Percentiles rank a stretch among this genome's conserved stretches.
Evolutionary conservation across 2,888 invertebrate species (phyloP).

Genomic region (Mesorhabditis belari): DNA sequence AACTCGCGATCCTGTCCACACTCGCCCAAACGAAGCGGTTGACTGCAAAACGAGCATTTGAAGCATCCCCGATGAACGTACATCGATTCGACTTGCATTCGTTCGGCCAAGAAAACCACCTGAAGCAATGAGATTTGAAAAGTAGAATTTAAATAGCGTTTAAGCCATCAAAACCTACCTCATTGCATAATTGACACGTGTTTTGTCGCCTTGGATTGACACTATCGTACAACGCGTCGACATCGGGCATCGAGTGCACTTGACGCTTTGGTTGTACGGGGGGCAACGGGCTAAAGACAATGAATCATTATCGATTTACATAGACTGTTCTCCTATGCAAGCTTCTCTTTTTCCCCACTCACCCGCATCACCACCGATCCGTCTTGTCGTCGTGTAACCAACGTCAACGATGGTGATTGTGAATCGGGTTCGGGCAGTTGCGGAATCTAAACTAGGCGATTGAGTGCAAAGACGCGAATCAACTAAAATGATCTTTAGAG

Average conservation of each 20-base stretch:
- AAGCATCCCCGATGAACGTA: slow-evolving; percentile 28
- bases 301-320: background rate
- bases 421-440: too few relatives aligned
- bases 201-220: slow-evolving; percentile 8
- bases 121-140: too few relatives aligned
- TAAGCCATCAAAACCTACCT: slow-evolving; percentile 6
- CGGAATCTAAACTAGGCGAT: too few relatives aligned
- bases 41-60: slow-evolving; percentile 32
- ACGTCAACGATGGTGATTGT: background rate
- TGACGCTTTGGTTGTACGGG: slow-evolving; percentile 11
- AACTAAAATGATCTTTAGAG: too few relatives aligned
- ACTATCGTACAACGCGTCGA: slow-evolving; percentile 5
- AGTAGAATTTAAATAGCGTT: background rate
- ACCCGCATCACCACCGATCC: slow-evolving; percentile 1
- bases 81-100: slow-evolving; percentile 15
- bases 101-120: slow-evolving; percentile 39
- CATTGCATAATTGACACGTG: slow-evolving; percentile 9
- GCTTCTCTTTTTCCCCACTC: background rate
- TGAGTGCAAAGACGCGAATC: too few relatives aligned
- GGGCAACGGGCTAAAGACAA: background rate
- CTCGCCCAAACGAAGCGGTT: slow-evolving; percentile 28
- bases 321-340: background rate
- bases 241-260: slow-evolving; percentile 2
- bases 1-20: slow-evolving; percentile 21
- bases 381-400: slow-evolving; percentile 1